A percentile compares a stretch with the other conserved stretches of the same genome.
Conservation (phyloP, 1,140 invertebrate species). For the Platorchestia sp. region DNA sequence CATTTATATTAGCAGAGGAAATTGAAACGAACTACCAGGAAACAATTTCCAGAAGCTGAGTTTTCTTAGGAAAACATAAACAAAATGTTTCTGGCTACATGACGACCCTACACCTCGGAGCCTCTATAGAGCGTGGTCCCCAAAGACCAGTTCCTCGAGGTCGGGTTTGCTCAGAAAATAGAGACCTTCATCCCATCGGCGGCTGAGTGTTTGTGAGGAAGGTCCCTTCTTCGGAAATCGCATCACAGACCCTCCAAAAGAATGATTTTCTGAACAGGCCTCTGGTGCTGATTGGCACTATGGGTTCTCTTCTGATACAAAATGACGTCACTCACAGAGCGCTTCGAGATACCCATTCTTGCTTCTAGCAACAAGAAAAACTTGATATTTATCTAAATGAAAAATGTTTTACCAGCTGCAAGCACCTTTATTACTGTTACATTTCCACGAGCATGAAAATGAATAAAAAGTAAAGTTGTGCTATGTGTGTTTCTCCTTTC, state of each 20-base stretch:
- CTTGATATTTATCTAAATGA: neutral
- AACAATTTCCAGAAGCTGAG: neutral
- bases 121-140: neutral
- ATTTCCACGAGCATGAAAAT: neutral
- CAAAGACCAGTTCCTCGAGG: neutral
- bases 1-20: neutral
- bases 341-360: neutral
- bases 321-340: neutral
- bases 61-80: constrained; percentile 16
- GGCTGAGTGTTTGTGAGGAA: constrained; percentile 14
- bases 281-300: constrained; percentile 9
- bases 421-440: neutral
- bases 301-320: neutral
- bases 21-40: neutral
- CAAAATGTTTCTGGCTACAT: constrained; percentile 24
- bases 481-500: too few relatives aligned
- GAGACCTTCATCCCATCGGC: constrained; percentile 10
- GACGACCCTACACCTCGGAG: neutral
- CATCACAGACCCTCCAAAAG: constrained; percentile 36
- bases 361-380: neutral
- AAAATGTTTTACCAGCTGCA: neutral
- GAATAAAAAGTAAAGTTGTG: neutral
- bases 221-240: constrained; percentile 12
- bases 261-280: constrained; percentile 38
- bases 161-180: constrained; percentile 35